Evolutionary conservation across 2,797 vertebrate species (phyloP).

Genomic region (Anabacerthia variegaticeps): DNA sequence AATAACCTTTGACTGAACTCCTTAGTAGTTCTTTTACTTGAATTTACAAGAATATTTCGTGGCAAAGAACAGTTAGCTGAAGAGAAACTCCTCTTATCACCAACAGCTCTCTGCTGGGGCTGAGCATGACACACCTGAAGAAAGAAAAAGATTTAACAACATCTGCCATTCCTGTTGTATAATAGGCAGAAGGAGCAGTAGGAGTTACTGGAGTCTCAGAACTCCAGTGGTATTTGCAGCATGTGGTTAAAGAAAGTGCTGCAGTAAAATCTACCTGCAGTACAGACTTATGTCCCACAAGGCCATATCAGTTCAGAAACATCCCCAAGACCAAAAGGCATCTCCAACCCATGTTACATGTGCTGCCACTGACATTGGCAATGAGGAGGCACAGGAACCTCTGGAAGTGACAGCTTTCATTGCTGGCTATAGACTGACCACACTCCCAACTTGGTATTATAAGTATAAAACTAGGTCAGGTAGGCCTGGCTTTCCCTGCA

Average conservation of each 20-base stretch:
- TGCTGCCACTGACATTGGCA: neutral
- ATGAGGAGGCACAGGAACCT: neutral
- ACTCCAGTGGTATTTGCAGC: neutral
- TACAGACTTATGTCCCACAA: neutral
- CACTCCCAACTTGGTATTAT: accelerated
- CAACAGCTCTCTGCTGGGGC: neutral
- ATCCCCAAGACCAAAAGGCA: neutral
- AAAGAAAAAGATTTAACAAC: neutral
- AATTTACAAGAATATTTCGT: neutral
- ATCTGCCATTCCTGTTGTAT: neutral
- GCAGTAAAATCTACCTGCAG: neutral
- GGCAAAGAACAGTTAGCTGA: neutral
- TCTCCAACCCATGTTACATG: accelerated
- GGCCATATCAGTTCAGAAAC: neutral
- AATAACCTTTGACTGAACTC: neutral
- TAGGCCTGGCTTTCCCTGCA: neutral
- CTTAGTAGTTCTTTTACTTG: neutral
- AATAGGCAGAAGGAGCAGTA: neutral
- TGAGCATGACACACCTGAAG: neutral
- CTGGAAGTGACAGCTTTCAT: neutral
- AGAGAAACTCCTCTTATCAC: neutral
- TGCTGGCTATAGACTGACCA: neutral
- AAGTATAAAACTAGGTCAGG: neutral
- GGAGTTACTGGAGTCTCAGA: neutral
- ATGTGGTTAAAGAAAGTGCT: neutral